Conservation (phyloP, 2,888 invertebrate species). For the Aethes cnicana region DNA sequence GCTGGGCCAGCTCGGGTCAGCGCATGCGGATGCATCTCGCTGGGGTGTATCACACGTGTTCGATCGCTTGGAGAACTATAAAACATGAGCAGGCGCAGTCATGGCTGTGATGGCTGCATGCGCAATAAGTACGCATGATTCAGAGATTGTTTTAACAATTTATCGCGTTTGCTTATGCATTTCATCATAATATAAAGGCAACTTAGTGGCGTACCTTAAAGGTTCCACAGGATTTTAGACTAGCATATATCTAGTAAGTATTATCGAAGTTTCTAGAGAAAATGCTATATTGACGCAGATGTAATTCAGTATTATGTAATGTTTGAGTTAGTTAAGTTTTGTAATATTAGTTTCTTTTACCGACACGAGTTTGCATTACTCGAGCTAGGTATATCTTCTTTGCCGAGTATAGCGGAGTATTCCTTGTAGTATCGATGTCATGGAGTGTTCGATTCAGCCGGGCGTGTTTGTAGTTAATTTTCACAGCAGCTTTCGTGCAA, state of each 20-base stretch:
- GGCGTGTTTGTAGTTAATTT: constrained; percentile 43
- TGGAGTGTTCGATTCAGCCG: constrained; percentile 9
- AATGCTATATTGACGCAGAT: constrained; percentile 70
- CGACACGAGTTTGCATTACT: constrained; percentile 45
- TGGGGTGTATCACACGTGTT: constrained; percentile 18
- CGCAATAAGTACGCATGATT: constrained; percentile 41
- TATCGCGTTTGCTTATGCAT: too few species aligned
- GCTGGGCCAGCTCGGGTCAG: constrained; percentile 45
- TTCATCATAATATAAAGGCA: too few species aligned
- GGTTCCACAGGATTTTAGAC: too few species aligned
- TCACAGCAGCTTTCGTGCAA: constrained; percentile 47
- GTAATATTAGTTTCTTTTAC: constrained; percentile 46
- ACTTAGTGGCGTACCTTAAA: too few species aligned
- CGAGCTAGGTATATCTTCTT: constrained; percentile 33
- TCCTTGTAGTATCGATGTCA: constrained; percentile 21
- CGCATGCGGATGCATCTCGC: constrained; percentile 50
- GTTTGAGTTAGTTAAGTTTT: constrained; percentile 59
- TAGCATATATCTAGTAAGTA: too few species aligned
- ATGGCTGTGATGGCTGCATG: constrained; percentile 48
- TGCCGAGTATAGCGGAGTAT: constrained; percentile 39
- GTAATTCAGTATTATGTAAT: constrained; percentile 70
- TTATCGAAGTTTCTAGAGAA: constrained; percentile 15
- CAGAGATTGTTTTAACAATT: constrained; percentile 39
- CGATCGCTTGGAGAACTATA: constrained; percentile 2
- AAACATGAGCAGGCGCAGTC: too few species aligned